A percentile compares a stretch with the other conserved stretches of the same genome.
phyloP scores from a whole-genome alignment of 2,797 vertebrate species.

The Monodelphis domestica region DNA sequence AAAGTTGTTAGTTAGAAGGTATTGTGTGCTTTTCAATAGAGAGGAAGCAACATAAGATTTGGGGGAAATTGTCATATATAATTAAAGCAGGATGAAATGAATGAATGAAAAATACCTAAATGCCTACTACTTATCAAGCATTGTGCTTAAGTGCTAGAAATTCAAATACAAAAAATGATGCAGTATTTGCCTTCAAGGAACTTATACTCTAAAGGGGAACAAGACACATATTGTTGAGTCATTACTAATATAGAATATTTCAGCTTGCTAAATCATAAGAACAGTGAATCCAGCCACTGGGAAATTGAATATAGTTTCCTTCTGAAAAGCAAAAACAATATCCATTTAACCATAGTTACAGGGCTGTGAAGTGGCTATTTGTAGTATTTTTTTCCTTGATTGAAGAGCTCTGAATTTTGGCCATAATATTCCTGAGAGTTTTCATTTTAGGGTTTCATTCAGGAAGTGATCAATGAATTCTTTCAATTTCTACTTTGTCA shows the following conservation, averaged over 20 bases:
- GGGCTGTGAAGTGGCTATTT: not conserved
- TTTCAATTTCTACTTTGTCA: not conserved
- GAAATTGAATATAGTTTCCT: not conserved
- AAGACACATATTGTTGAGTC: not conserved
- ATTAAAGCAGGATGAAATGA: not conserved
- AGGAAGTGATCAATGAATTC: not conserved
- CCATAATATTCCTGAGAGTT: not conserved
- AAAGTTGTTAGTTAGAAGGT: not conserved
- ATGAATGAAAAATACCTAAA: not conserved
- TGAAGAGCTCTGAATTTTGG: not conserved
- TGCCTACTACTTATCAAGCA: not conserved
- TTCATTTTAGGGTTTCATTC: not conserved
- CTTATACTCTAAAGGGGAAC: not conserved
- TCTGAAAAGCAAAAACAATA: not conserved
- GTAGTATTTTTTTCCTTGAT: not conserved
- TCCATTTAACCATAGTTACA: not conserved
- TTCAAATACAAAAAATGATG: not conserved
- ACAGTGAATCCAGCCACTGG: not conserved
- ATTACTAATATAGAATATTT: not conserved
- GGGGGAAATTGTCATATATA: not conserved
- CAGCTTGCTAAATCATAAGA: not conserved
- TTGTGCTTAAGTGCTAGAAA: not conserved
- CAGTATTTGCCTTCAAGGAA: not conserved
- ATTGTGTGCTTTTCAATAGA: not conserved
- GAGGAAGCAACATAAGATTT: not conserved